These are phyloP conservation scores for Rhingia rostrata DNA, from an alignment of 2,888 invertebrate species.

Conservation along the genomic window DNA sequence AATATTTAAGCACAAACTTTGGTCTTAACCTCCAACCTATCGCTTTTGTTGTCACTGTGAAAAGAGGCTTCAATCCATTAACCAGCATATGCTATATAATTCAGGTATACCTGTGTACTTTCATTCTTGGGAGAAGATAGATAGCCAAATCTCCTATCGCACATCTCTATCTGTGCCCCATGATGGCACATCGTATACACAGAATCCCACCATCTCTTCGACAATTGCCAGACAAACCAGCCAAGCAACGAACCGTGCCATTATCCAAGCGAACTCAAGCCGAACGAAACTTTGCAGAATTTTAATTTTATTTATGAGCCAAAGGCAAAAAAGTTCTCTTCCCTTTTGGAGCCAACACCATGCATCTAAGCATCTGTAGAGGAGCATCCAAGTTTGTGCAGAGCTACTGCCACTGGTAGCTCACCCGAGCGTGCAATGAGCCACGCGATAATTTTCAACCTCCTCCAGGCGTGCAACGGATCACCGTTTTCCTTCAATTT, in stretches of 20 bases:
- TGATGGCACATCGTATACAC: background rate
- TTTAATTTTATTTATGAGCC: conserved; percentile 72
- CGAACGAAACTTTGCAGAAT: conserved; percentile 71
- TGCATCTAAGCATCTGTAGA: conserved; percentile 51
- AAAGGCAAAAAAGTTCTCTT: conserved; percentile 58
- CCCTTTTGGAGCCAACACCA: background rate
- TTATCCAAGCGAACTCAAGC: conserved; percentile 66
- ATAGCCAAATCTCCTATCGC: conserved; percentile 23
- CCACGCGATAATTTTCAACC: conserved; percentile 48
- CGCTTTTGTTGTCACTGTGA: conserved; percentile 44
- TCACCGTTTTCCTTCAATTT: conserved; percentile 6
- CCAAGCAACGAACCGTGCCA: conserved; percentile 43
- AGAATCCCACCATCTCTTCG: conserved; percentile 15
- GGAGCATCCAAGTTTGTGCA: conserved; percentile 15
- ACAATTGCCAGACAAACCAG: conserved; percentile 37
- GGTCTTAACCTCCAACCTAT: conserved; percentile 17
- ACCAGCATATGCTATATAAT: conserved; percentile 3
- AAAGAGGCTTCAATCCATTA: conserved; percentile 53
- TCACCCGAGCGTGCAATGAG: conserved; percentile 54
- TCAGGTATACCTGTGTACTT: background rate
- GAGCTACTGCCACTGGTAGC: conserved; percentile 20
- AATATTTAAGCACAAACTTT: conserved; percentile 30
- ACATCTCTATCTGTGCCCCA: background rate
- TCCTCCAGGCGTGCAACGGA: conserved; percentile 18
- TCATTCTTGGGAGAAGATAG: conserved; percentile 14